Base-by-base conservation (phyloP, 1,140 invertebrate genomes). In the Drosophila pseudoananassae region DNA sequence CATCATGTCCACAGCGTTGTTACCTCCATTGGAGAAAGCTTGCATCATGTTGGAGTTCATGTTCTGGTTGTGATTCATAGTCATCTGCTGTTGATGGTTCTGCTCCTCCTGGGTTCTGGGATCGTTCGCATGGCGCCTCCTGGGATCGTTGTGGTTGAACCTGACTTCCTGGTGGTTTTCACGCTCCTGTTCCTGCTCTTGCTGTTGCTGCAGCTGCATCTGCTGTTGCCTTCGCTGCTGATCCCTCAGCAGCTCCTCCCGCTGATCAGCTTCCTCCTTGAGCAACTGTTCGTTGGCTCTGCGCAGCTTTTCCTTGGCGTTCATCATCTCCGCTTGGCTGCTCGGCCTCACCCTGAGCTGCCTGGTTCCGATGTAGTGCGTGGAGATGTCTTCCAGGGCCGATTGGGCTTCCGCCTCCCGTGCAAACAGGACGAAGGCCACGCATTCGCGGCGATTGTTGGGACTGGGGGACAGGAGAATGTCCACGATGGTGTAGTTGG, bases 361-460 rank as follows among this genome's bases (percentile, higher is more conserved):
- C 64, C 95, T 94, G 1, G 93, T 93, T 0, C 94, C 94, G 38
- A 95, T 94, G 4, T 92, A 85, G 72, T 94, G 93, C 57, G 93
- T 93, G 0, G 92, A 60, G 1, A 92, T 92, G 12, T 93, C 92
- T 3, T 93, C 93, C 0, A 94, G 83, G 0, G 95, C 95, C 0
- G 92, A 90, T 45, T 93, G 93, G 0, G 95, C 95, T 56, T 97
- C 96, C 25, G 95, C 94, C 5, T 93, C 74, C 14, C 94, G 94
- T 0, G 93, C 93, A 73, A 98, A 96, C 79, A 97, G 94, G 1
- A 97, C 95, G 91, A 95, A 97, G 0, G 94, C 96, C 49, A 93
- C 92, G 83, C 92, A 94, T 69, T 93, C 93, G 0, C 93, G 93
- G 25, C 92, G 92, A 47, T 92, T 93, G 59, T 92, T 93, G 9